These are phyloP conservation scores for Hemibagrus wyckioides DNA, from an alignment of 2,113 vertebrate species.

Conservation along the genomic window DNA sequence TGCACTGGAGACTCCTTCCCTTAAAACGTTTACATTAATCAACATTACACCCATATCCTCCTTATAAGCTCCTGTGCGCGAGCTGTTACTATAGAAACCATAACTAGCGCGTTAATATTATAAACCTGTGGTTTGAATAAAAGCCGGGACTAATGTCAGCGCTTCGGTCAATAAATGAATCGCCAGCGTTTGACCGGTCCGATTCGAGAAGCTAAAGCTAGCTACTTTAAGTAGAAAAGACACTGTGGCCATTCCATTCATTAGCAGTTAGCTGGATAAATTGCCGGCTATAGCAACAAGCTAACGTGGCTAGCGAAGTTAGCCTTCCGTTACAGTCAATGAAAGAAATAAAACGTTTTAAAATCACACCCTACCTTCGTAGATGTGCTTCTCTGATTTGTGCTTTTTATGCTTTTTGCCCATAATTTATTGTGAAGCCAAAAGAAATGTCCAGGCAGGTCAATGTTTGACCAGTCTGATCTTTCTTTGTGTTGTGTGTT, in stretches of 20 bases:
- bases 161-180: not conserved
- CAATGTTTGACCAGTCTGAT: conserved; percentile 15
- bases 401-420: conserved; percentile 97
- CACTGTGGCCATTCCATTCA: not conserved
- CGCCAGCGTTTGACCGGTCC: not conserved
- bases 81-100: not conserved
- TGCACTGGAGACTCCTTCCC: not conserved
- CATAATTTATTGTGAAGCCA: conserved; percentile 73
- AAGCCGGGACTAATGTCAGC: not conserved
- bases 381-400: conserved; percentile 87
- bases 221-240: not conserved
- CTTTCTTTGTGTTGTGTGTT: conserved; percentile 52
- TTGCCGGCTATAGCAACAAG: not conserved
- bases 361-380: conserved; percentile 77
- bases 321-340: not conserved
- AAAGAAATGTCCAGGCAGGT: conserved; percentile 6
- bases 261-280: not conserved
- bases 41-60: not conserved
- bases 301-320: not conserved
- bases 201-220: not conserved
- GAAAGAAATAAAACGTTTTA: not conserved
- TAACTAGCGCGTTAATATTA: not conserved
- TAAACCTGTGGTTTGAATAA: not conserved
- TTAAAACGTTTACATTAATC: not conserved
- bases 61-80: not conserved